Percentiles rank a stretch among this genome's conserved stretches.
Conservation (phyloP, 1,140 invertebrate genomes). For the Planococcus citri region DNA sequence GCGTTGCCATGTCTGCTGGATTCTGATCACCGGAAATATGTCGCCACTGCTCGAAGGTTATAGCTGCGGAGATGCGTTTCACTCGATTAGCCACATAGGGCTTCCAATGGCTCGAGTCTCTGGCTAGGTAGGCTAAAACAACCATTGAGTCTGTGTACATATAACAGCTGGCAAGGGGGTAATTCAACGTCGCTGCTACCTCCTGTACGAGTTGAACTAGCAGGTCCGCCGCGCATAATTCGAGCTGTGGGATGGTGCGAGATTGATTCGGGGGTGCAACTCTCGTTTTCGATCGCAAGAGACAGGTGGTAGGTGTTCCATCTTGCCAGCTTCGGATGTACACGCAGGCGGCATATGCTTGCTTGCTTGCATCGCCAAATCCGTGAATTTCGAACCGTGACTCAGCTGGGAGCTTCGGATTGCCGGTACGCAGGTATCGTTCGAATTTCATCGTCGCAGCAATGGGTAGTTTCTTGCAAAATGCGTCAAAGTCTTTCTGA, state of each 20-base stretch:
- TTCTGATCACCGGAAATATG: slow-evolving; percentile 34
- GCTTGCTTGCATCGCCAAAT: slow-evolving; percentile 29
- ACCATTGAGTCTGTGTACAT: slow-evolving; percentile 33
- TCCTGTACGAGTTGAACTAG: slow-evolving; percentile 25
- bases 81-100: slow-evolving; percentile 35
- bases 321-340: slow-evolving; percentile 26
- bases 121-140: slow-evolving; percentile 32
- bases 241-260: slow-evolving; percentile 30
- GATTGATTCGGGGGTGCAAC: slow-evolving; percentile 29
- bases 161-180: background rate
- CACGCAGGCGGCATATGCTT: slow-evolving; percentile 27
- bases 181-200: slow-evolving; percentile 18
- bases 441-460: slow-evolving; percentile 26
- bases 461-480: slow-evolving; percentile 18
- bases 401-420: background rate
- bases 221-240: slow-evolving; percentile 32
- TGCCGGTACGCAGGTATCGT: slow-evolving; percentile 23
- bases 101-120: slow-evolving; percentile 30
- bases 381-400: slow-evolving; percentile 27
- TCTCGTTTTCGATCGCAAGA: slow-evolving; percentile 24
- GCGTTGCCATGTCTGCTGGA: slow-evolving; percentile 35
- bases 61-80: slow-evolving; percentile 30
- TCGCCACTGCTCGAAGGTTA: slow-evolving; percentile 25
- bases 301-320: slow-evolving; percentile 8
- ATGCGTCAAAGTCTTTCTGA: slow-evolving; percentile 26